A percentile compares a stretch with the other conserved stretches of the same genome.
Conservation (phyloP, 2,113 vertebrate genomes). For the Gymnorhina tibicen region DNA sequence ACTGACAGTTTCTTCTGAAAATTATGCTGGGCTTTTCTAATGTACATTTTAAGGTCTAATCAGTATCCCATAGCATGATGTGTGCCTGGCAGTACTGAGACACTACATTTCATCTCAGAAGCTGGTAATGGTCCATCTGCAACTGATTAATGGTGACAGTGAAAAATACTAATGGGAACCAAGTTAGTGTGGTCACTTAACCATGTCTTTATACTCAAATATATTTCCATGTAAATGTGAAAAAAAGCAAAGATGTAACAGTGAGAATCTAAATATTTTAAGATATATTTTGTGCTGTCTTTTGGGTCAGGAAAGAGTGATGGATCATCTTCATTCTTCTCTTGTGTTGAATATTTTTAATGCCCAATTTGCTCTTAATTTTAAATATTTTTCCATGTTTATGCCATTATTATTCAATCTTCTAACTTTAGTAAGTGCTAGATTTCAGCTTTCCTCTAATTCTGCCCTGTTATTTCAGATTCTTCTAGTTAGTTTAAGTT, state of each 20-base stretch:
- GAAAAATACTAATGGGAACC: not conserved
- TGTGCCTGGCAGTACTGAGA: not conserved
- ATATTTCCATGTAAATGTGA: not conserved
- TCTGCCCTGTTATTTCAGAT: not conserved
- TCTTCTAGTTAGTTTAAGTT: not conserved
- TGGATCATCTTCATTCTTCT: not conserved
- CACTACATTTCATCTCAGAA: not conserved
- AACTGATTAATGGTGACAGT: not conserved
- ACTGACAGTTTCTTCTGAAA: not conserved
- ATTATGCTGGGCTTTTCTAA: not conserved
- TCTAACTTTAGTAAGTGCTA: not conserved
- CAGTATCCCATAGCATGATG: not conserved
- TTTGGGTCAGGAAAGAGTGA: not conserved
- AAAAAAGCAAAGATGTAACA: not conserved
- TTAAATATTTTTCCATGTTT: not conserved
- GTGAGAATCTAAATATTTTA: not conserved
- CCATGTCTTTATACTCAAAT: not conserved
- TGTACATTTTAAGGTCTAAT: not conserved
- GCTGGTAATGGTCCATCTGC: not conserved
- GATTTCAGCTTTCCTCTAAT: not conserved
- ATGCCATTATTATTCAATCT: not conserved
- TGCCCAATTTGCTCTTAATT: not conserved
- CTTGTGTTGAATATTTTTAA: not conserved
- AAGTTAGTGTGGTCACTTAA: not conserved
- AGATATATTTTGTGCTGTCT: not conserved